Base-by-base conservation (phyloP, 2,888 invertebrate species). In the Folsomia manolachei region DNA sequence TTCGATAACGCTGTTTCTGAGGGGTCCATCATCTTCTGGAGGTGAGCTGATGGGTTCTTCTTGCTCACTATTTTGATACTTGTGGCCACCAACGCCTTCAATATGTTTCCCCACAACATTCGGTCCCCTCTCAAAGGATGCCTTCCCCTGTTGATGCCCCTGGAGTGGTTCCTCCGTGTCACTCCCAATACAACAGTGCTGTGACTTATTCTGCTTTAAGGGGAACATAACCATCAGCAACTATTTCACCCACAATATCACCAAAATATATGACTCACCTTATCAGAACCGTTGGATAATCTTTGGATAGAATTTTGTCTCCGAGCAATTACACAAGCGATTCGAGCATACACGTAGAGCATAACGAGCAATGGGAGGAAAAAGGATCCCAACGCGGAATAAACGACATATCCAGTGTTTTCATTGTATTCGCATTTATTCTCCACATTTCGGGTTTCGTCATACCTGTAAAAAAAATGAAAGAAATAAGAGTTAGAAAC, bases 361-460 rank as follows among this genome's bases (percentile, higher is more conserved):
- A 98, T 97, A 18, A 97, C 93, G 25, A 92, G 88, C 88, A 97
- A 94, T 0, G 97, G 97, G 52, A 96, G 88, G 86, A 95, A 97
- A 86, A 97, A 97, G 1, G 95, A 96, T 0, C 97, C 94, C 88
- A 94, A 91, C 2, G 97, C 97, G 0, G 95, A 96, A 83, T 95
- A 93, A 70, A 97, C 91, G 52, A 97, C 97, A 86, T 97, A 97
- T n/a, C 92, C 91, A 56, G 92, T 90, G 83, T 94, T 94, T 82
- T 95, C 91, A 84, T 95, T 94, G 86, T 97, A 93, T 18, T 92
- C 88, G 83, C 97, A 97, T 63, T 88, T 83, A 83, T 88, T 73
- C 24, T 88, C 88, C 74, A 87, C 87, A 81, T 90, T 89, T 21
- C 76, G 87, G 62, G 89, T 89, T 18, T 88, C 88, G 83, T 91